Evolutionary conservation across 2,797 vertebrate species (phyloP), one percentile per base, ranked within the genome.

Genomic region (Hemibagrus guttatus): DNA sequence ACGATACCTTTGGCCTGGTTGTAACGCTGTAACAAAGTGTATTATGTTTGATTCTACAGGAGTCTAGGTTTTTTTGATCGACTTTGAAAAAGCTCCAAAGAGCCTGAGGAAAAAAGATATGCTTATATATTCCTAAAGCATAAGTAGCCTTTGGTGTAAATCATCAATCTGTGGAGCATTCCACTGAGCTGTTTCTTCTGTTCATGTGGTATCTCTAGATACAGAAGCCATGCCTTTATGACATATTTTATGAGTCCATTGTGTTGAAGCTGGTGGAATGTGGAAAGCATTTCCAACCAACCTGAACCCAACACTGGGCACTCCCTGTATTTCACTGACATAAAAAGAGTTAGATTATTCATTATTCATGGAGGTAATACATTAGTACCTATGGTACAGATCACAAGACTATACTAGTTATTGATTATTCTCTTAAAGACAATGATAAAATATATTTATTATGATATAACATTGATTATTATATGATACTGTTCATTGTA

Each of bases 241-340:
- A 91, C 83, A 88, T 89, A 81, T 92, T 91, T 91, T 89, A 91
- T 84, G 88, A 88, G 86, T 86, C 85, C 46, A 90, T 92, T 92
- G 90, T 92, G 87, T 87, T 85, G 7, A 83, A 75, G 61, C 86
- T 88, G 64, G 75, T 85, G 86, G 88, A 88, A 90, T 91, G 88
- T 84, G 49, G 63, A 66, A 39, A 85, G 54, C 58, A 88, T 81
- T 84, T 86, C 84, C 81, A 35, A 35, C 83, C 26, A 72, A 52
- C 83, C 81, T 88, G 61, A 87, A 85, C 26, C 72, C 72, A 58
- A 66, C 84, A 42, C 68, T 78, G 35, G n/a, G 21, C 61, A 84
- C 86, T 42, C 66, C 56, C 8, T 88, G 81, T 63, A 86, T 88
- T 81, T 88, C 84, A 9, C 17, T 61, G 16, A 21, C 49, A 78